Base-by-base conservation (phyloP, 2,797 vertebrate genomes). In the Sebastes steindachneri region DNA sequence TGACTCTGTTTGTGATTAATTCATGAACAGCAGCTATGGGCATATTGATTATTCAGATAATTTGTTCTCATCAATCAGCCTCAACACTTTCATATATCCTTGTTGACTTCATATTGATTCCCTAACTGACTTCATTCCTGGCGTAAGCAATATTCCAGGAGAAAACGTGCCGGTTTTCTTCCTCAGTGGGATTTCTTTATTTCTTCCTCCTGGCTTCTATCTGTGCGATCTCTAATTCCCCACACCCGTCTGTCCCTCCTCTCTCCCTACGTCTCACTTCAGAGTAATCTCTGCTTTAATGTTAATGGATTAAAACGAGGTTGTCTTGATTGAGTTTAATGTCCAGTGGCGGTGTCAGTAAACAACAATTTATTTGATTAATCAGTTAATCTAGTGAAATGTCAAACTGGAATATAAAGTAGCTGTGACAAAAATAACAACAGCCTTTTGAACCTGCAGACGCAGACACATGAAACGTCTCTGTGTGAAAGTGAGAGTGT, bases 1-100 rank as follows among this genome's bases (percentile, higher is more conserved):
- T 75, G 85, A 75, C 78, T 89, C 35, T 65, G 77, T 83, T 77
- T 77, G 82, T 93, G 92, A 95, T 95, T 94, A 93, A 95, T 94
- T 94, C 87, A 95, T 92, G 90, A 93, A 94, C 85, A 88, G 79
- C 69, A 83, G 89, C 83, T 90, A 93, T 92, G 85, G 93, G 89
- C 85, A 91, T 86, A 93, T 93, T 94, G 94, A 94, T 94, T 95
- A 94, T 93, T 93, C 88, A 83, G 84, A 93, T 95, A 92, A 95
- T 95, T 93, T 92, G 89, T 90, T 90, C 86, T 95, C 93, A 95
- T 95, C 94, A 92, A 95, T 95, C 93, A 91, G 84, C 80, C 89
- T 90, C 77, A 88, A 86, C 89, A 81, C 88, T 90, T 94, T 90
- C 91, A 89, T 92, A 90, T 83, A 91, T 95, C 90, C 91, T 94